Evolutionary conservation across 2,113 vertebrate genomes (phyloP).

Genomic region (Halcyon senegalensis): DNA sequence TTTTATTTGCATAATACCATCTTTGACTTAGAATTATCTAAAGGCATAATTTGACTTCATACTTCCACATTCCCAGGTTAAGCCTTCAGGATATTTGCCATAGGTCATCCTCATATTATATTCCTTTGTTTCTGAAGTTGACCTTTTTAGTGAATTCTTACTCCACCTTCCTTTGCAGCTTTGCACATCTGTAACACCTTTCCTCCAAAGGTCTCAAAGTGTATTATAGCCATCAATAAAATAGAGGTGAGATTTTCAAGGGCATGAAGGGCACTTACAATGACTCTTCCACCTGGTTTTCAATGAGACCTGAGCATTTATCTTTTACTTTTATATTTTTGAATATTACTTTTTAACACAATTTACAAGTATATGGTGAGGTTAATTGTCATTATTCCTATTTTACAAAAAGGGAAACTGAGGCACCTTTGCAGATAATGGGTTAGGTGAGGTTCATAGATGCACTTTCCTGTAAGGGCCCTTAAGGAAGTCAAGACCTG

Average conservation of each 20-base stretch:
- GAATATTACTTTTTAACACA: neutral
- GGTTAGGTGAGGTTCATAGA: neutral
- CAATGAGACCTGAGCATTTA: neutral
- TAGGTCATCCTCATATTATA: slow-evolving; percentile 9
- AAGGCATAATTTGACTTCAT: neutral
- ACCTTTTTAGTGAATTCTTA: slow-evolving; percentile 33
- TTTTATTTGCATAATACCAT: neutral
- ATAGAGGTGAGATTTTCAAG: slow-evolving; percentile 25
- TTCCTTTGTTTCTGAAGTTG: slow-evolving; percentile 35
- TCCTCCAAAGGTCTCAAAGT: slow-evolving; percentile 8
- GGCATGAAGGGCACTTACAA: neutral
- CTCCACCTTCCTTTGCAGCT: neutral
- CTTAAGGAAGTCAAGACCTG: neutral
- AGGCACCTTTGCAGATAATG: neutral
- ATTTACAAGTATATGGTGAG: neutral
- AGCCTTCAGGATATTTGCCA: slow-evolving; percentile 32
- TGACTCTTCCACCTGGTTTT: neutral
- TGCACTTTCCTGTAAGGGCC: neutral
- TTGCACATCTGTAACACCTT: neutral
- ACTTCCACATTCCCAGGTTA: neutral
- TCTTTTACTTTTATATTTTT: neutral
- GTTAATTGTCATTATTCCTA: neutral
- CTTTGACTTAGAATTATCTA: neutral
- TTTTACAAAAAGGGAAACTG: slow-evolving; percentile 7
- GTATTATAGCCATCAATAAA: slow-evolving; percentile 12